Evolutionary conservation across 2,797 vertebrate genomes (phyloP).

Genomic region (Squalus acanthias): DNA sequence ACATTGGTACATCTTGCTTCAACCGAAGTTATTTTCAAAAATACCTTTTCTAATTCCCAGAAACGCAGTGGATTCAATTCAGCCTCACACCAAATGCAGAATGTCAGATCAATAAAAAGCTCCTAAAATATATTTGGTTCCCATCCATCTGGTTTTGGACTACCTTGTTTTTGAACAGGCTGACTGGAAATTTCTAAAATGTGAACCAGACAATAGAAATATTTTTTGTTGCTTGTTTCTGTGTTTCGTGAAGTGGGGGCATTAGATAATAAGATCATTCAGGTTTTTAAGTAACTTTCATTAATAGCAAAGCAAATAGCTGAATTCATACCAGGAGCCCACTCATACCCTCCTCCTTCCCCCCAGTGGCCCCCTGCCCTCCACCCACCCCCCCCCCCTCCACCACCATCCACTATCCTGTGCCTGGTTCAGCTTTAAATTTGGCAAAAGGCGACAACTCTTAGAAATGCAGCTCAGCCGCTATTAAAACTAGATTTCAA

Average conservation of each 20-base stretch:
- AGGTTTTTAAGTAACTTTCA: not conserved
- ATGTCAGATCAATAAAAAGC: not conserved
- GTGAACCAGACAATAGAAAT: not conserved
- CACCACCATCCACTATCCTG: not conserved
- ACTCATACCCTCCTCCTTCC: not conserved
- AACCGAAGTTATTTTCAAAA: not conserved
- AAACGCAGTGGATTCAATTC: not conserved
- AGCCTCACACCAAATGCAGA: not conserved
- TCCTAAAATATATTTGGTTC: not conserved
- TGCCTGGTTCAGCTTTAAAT: not conserved
- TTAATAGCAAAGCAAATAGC: not conserved
- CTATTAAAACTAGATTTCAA: not conserved
- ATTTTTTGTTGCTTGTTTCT: not conserved
- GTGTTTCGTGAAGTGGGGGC: not conserved
- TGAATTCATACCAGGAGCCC: not conserved
- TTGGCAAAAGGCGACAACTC: not conserved
- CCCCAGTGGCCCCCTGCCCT: not conserved
- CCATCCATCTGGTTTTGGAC: not conserved
- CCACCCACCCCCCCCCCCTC: no score
- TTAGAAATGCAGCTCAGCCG: not conserved
- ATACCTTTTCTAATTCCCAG: not conserved
- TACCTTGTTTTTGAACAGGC: not conserved
- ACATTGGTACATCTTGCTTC: not conserved
- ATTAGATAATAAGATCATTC: not conserved
- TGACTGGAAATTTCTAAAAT: not conserved